Evolutionary conservation across 2,797 vertebrate species (phyloP).

Genomic region (Cuculus canorus): DNA sequence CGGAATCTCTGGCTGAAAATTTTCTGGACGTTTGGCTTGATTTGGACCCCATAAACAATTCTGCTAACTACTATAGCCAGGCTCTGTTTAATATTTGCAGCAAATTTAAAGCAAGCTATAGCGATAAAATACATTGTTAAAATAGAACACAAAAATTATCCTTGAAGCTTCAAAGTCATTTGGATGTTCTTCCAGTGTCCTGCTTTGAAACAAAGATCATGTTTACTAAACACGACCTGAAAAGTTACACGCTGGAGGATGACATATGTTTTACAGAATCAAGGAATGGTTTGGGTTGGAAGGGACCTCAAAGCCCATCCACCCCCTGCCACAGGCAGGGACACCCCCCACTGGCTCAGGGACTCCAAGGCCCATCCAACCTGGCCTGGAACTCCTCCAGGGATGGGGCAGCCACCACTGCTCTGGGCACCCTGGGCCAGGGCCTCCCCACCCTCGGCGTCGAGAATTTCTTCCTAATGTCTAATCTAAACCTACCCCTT

Average conservation of each 20-base stretch:
- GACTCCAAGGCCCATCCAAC: too few relatives aligned
- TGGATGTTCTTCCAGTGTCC: constrained; percentile 43
- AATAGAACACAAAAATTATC: constrained; percentile 72
- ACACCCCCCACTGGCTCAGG: too few relatives aligned
- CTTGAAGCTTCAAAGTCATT: constrained; percentile 65
- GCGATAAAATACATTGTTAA: constrained; percentile 70
- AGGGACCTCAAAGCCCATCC: too few relatives aligned
- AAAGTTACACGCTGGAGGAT: not conserved
- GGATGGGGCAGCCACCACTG: too few relatives aligned
- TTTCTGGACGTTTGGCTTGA: constrained; percentile 86
- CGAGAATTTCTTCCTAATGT: too few relatives aligned
- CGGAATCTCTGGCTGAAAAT: constrained; percentile 84
- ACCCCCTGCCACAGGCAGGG: too few relatives aligned
- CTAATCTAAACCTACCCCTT: too few relatives aligned
- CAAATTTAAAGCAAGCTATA: constrained; percentile 72
- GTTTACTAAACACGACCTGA: constrained; percentile 29
- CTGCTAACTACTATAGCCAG: constrained; percentile 68
- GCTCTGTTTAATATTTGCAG: constrained; percentile 71
- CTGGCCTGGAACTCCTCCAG: too few relatives aligned
- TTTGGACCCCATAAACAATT: constrained; percentile 78
- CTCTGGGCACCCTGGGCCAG: too few relatives aligned
- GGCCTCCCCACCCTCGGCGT: too few relatives aligned
- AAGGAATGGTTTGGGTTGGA: too few relatives aligned
- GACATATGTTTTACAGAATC: not conserved
- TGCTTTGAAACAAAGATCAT: constrained; percentile 17